Evolutionary conservation across 1,140 invertebrate genomes (phyloP), one percentile per base, ranked within the genome.

Genomic region (Aricia agestis): DNA sequence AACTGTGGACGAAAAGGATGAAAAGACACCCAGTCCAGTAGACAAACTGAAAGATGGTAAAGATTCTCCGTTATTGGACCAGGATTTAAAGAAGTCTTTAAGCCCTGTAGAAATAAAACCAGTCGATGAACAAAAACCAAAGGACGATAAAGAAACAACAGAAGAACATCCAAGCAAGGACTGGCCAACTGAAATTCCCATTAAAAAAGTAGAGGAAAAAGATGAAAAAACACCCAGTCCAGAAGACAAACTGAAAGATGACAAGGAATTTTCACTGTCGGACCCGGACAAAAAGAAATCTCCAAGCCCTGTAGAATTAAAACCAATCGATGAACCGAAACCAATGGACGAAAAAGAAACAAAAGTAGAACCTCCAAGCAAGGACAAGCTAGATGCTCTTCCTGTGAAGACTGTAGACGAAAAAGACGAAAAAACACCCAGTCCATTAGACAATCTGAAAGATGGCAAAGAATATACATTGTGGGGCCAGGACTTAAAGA

Each of bases 281-380:
- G 67, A 18, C 10, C 70, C 74, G 36, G 63, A 10, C 36, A 66
- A 42, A 0, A 70, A 71, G 0, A 72, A 73, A 15, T 58, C 42
- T 25, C n/a, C 65, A 11, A 73, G 52, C n/a, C 66, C 65, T 4
- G 19, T 70, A 13, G 6, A 75, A 61, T 11, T 7, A 17, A 31
- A 25, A 7, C 32, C 32, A 2, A 15, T 15, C 7, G 66, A 67
- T 15, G n/a, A 67, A 41, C 31, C 6, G 0, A 67, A 32, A 15
- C 15, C 66, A 42, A n/a, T 2, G 11, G 36, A 25, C 0, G 13
- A 31, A 41, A 32, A n/a, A 17, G 66, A 67, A 32, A 15, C 11
- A 41, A 42, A n/a, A 17, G 31, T 42, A 67, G 3, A 6, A 18
- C 58, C n/a, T 6, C 36, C 6, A 9, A 36, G 36, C 9, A 36